A percentile compares a stretch with the other conserved stretches of the same genome.
phyloP scores from a whole-genome alignment of 2,113 vertebrate species.

The Xiphorhynchus elegans region DNA sequence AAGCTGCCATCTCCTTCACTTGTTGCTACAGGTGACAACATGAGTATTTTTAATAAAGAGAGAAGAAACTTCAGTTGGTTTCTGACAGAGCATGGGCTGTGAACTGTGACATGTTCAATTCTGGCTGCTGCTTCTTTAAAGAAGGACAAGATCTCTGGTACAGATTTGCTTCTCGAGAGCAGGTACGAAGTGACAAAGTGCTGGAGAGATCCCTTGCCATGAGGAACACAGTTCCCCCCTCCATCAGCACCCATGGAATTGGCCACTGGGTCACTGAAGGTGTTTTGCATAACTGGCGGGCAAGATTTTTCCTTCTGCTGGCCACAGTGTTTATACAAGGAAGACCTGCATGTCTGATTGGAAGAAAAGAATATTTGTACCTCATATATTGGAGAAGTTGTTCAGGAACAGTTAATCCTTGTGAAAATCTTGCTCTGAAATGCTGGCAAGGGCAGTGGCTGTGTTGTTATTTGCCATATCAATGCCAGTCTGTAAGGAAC shows the following conservation, averaged over 20 bases:
- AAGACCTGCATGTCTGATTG: background rate
- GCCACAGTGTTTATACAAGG: slow-evolving; percentile 8
- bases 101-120: background rate
- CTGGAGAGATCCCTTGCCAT: background rate
- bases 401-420: slow-evolving; percentile 56
- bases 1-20: background rate
- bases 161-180: background rate
- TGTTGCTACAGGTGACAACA: background rate
- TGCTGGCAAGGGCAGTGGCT: background rate
- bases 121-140: background rate
- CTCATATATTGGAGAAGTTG: background rate
- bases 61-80: background rate
- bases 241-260: background rate
- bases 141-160: background rate
- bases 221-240: background rate
- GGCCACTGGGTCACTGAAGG: background rate
- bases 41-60: background rate
- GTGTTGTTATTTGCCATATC: background rate
- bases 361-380: slow-evolving; percentile 51
- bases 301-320: background rate
- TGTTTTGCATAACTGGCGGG: background rate
- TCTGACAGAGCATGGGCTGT: background rate
- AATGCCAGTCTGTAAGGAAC: background rate
- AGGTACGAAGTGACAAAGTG: background rate
- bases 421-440: slow-evolving; percentile 23